Conservation (phyloP, 2,797 vertebrate species). For the Pantherophis vulpinus region DNA sequence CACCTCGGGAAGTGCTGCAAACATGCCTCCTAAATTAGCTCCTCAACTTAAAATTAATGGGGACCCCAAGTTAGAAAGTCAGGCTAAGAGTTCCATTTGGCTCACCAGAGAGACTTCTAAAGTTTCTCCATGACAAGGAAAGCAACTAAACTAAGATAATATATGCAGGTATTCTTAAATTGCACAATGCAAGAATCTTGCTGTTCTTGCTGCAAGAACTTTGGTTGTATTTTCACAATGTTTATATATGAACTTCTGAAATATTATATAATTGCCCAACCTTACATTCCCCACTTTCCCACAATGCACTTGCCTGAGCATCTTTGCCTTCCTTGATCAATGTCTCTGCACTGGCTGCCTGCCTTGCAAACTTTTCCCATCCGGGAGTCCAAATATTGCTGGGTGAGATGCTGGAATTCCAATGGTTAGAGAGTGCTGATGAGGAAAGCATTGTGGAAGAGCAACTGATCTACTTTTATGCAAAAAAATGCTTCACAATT, state of each 20-base stretch:
- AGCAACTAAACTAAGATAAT: background rate
- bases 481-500: background rate
- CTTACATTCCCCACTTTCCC: background rate
- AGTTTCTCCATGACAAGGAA: background rate
- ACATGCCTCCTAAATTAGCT: background rate
- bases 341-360: constrained; percentile 60
- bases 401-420: constrained; percentile 77
- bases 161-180: background rate
- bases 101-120: background rate
- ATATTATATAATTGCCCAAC: background rate
- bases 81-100: background rate
- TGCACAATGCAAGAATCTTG: background rate
- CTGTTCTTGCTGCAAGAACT: background rate
- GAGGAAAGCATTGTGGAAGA: background rate
- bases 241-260: background rate
- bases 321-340: constrained; percentile 69
- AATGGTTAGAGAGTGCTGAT: background rate
- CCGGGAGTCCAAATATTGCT: constrained; percentile 82
- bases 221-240: background rate
- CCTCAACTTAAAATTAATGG: background rate
- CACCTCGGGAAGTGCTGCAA: background rate
- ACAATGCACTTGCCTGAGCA: constrained; percentile 67
- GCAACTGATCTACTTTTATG: background rate
- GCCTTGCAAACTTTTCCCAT: constrained; percentile 75
- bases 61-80: background rate